These are phyloP conservation scores for Leucophenga montana DNA, from an alignment of 2,888 invertebrate species.

Conservation along the genomic window DNA sequence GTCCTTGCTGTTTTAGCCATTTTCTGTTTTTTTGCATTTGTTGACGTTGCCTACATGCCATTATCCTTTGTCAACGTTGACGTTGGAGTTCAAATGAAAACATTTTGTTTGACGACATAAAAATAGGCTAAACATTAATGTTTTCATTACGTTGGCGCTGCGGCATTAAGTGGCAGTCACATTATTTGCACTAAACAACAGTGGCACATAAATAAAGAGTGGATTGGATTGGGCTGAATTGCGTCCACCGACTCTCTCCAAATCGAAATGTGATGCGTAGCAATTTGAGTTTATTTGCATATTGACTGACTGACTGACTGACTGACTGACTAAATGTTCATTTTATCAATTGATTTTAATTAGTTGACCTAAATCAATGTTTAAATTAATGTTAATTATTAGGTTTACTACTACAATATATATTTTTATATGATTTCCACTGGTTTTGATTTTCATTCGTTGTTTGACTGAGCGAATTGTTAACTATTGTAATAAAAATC, in stretches of 20 bases:
- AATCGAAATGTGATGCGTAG: background rate
- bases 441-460: too few relatives aligned
- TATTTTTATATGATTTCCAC: too few relatives aligned
- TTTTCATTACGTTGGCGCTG: conserved; percentile 1
- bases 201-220: background rate
- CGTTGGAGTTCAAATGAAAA: background rate
- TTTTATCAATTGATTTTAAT: background rate
- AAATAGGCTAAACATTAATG: conserved; percentile 19
- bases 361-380: conserved; percentile 10
- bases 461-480: too few relatives aligned
- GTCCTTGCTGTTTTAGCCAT: too few relatives aligned
- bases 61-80: too few relatives aligned
- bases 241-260: background rate
- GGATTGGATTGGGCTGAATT: background rate
- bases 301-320: background rate
- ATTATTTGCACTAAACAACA: background rate
- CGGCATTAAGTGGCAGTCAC: background rate
- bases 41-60: too few relatives aligned
- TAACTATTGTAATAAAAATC: too few relatives aligned
- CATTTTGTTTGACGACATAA: background rate
- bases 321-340: background rate
- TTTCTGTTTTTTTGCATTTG: too few relatives aligned
- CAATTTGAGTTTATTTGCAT: background rate
- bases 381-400: conserved; percentile 4
- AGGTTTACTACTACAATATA: too few relatives aligned